phyloP scores from a whole-genome alignment of 2,888 invertebrate species.

The Ophioninae sp. region DNA sequence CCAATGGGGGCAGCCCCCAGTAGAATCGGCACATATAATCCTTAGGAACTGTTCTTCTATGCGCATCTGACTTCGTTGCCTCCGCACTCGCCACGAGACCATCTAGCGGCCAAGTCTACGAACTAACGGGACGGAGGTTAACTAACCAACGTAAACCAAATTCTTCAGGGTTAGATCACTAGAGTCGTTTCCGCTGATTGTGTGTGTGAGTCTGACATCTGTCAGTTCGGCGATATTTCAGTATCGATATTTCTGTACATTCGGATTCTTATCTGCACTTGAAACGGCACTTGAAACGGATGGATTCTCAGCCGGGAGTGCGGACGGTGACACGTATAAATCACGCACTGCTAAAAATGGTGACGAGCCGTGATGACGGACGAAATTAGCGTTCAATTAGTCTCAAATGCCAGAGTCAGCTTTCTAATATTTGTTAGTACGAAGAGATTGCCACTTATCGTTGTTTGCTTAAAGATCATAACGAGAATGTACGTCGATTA shows the following conservation, averaged over 20 bases:
- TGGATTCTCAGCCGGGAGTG: not conserved
- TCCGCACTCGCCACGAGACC: not conserved
- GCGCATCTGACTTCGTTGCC: too few species aligned
- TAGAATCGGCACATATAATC: too few species aligned
- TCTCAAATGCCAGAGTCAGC: not conserved
- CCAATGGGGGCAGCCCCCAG: too few species aligned
- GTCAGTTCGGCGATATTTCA: constrained; percentile 10
- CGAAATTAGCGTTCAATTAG: not conserved
- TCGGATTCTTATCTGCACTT: not conserved
- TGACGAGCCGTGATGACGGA: constrained; percentile 11
- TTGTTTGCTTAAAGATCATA: not conserved
- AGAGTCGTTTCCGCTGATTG: not conserved
- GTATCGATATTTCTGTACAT: constrained; percentile 6
- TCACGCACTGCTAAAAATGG: not conserved
- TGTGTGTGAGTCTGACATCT: not conserved
- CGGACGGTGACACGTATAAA: not conserved
- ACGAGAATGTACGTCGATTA: not conserved
- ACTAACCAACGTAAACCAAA: not conserved
- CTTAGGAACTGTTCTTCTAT: too few species aligned
- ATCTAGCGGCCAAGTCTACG: not conserved
- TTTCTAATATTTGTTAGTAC: not conserved
- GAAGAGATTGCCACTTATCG: not conserved
- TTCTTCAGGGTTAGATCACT: not conserved
- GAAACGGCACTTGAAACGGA: not conserved
- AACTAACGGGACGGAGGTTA: not conserved